These are phyloP conservation scores for Eupithecia dodoneata DNA, from an alignment of 2,888 invertebrate genomes.

Conservation along the genomic window DNA sequence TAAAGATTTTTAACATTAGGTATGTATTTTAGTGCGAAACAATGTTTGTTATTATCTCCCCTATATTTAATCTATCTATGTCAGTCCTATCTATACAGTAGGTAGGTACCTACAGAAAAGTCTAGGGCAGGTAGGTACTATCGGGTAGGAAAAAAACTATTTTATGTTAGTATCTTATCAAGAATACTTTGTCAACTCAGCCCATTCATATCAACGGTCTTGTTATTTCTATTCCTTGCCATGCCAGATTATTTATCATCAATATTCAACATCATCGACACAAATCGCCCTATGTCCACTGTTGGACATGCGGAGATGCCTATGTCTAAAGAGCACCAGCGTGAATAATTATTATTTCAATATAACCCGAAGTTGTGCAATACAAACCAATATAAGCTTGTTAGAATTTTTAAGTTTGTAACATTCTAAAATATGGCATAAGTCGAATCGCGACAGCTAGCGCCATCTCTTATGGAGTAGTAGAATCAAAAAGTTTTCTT, in stretches of 20 bases:
- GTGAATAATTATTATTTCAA: not conserved
- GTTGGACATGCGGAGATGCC: too few relatives aligned
- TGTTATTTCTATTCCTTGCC: not conserved
- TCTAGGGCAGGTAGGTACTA: not conserved
- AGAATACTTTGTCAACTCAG: not conserved
- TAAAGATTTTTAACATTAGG: not conserved
- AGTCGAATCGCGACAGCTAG: not conserved
- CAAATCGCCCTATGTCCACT: too few relatives aligned
- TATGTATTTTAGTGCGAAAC: not conserved
- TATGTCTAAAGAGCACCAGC: too few relatives aligned
- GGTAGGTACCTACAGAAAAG: not conserved
- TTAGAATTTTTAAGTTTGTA: not conserved
- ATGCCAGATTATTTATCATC: not conserved
- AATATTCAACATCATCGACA: too few relatives aligned
- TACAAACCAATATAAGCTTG: not conserved
- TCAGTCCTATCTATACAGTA: too few relatives aligned
- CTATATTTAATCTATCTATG: not conserved
- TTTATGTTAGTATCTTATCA: not conserved
- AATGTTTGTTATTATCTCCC: not conserved
- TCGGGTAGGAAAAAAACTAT: not conserved
- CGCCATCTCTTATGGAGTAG: conserved; percentile 39
- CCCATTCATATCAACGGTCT: not conserved
- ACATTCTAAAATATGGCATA: not conserved
- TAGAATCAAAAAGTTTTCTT: not conserved
- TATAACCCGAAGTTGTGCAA: not conserved